Percentiles rank a stretch among this genome's conserved stretches.
These are phyloP conservation scores for Corvus hawaiiensis DNA, from an alignment of 2,113 vertebrate species.

Conservation along the genomic window DNA sequence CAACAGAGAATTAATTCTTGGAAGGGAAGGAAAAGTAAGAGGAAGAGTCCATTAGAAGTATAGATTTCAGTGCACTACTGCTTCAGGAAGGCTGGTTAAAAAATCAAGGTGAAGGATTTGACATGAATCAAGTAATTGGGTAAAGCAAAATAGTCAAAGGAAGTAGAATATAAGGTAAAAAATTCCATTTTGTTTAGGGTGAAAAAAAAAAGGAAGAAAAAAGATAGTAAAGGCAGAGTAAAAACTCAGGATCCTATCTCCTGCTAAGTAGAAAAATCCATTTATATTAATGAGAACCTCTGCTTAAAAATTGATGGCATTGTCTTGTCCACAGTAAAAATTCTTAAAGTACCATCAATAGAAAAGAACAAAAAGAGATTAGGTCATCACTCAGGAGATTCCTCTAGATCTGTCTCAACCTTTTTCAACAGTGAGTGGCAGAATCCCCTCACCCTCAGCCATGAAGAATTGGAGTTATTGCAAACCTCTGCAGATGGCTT, in stretches of 20 bases:
- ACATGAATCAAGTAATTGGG: neutral
- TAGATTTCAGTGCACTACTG: neutral
- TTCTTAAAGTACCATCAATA: neutral
- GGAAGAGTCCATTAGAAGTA: neutral
- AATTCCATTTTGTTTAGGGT: neutral
- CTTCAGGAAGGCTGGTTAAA: neutral
- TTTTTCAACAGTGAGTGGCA: neutral
- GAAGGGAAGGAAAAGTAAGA: neutral
- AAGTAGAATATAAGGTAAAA: neutral
- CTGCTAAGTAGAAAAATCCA: neutral
- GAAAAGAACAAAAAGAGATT: constrained; percentile 3
- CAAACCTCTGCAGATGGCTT: neutral
- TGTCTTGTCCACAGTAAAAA: constrained; percentile 4
- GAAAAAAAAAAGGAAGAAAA: neutral
- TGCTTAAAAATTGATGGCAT: constrained; percentile 28
- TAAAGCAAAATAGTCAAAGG: neutral
- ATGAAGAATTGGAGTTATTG: neutral
- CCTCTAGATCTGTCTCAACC: neutral
- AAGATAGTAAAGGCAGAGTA: neutral
- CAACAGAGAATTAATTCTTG: neutral
- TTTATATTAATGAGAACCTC: constrained; percentile 28
- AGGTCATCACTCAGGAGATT: neutral
- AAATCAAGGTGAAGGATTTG: neutral
- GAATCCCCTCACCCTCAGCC: neutral
- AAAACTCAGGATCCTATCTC: neutral